Percentiles rank a stretch among this genome's conserved stretches.
These are phyloP conservation scores for Troides oblongomaculatus DNA, from an alignment of 2,888 invertebrate species.

Conservation along the genomic window DNA sequence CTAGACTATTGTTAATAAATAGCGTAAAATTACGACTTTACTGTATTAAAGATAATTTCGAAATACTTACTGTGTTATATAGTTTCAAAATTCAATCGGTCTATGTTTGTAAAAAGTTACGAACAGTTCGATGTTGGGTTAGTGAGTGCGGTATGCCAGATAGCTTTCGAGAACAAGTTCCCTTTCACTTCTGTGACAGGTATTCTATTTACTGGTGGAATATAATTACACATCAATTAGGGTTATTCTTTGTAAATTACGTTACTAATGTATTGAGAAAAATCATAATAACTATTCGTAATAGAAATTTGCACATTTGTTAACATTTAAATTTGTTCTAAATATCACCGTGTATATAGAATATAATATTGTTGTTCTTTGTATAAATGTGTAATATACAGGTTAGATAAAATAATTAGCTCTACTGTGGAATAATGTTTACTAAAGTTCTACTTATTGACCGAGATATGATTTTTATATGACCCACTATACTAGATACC, in stretches of 20 bases:
- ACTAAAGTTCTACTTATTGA: no score
- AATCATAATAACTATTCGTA: background rate
- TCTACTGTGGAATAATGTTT: no score
- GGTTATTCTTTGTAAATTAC: background rate
- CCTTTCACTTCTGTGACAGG: slow-evolving; percentile 25
- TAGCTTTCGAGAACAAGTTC: slow-evolving; percentile 15
- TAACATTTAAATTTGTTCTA: background rate
- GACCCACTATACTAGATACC: no score
- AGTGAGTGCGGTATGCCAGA: slow-evolving; percentile 9
- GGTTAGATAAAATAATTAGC: background rate
- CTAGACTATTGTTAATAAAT: slow-evolving; percentile 18
- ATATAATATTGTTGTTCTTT: background rate
- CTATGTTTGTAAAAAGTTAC: slow-evolving; percentile 1
- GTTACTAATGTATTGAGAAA: slow-evolving; percentile 1
- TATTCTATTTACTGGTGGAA: slow-evolving; percentile 9
- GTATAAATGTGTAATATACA: background rate
- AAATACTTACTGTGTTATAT: slow-evolving; percentile 6
- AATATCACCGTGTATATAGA: background rate
- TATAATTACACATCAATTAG: slow-evolving; percentile 18
- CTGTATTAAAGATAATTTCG: slow-evolving; percentile 1
- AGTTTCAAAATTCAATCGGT: background rate
- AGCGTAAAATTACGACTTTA: slow-evolving; percentile 8
- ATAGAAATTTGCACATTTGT: background rate
- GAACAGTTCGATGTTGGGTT: background rate
- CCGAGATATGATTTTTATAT: no score